Base-by-base conservation (phyloP, 1,140 invertebrate species). In the Papilio dardanus region DNA sequence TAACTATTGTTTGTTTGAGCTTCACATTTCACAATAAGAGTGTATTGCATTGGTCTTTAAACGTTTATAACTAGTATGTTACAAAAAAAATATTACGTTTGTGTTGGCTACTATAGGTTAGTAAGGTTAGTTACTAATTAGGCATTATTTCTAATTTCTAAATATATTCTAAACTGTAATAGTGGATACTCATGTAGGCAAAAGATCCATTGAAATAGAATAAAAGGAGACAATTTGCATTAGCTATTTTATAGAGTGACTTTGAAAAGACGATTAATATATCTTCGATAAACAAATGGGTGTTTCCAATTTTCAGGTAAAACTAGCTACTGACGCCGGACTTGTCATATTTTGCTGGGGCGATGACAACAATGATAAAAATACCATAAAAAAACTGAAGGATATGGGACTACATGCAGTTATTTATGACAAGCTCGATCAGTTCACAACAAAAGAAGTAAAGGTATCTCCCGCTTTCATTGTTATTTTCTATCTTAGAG, bases 291-390 rank as follows among this genome's bases (percentile, higher is more conserved):
- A 37, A 12, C 35, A 12, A 37, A 37, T 14, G 14, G n/a, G 14
- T 37, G 35, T 75, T 33, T 74, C 35, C 3, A 50, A 35, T 65
- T 87, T 86, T 74, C 82, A 95, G 94, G 96, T 98, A 1, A 95
- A 97, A 81, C 86, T 96, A 66, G 97, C 97, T 0, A 96, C 96
- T 79, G 95, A 97, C 79, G 94, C 95, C 33, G 96, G 97, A 16
- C 94, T 99, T 21, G 95, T 99, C 1, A 95, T 99, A 54, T 99
- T 99, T 88, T 98, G 97, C 87, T 99, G 98, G 98, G 98, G 98
- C 5, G 98, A 99, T 87, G 97, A 99, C 87, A 98, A 98, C 85
- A 99, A 99, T 83, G 96, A 97, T 88, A 96, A 96, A 75, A 95
- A 96, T n/a, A 97, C 97, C 1, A 98, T 99, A 54, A 96, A 96